Percentiles rank a stretch among this genome's conserved stretches.
These are phyloP conservation scores for Gymnoscopelus braueri DNA, from an alignment of 2,797 vertebrate genomes.

Conservation along the genomic window DNA sequence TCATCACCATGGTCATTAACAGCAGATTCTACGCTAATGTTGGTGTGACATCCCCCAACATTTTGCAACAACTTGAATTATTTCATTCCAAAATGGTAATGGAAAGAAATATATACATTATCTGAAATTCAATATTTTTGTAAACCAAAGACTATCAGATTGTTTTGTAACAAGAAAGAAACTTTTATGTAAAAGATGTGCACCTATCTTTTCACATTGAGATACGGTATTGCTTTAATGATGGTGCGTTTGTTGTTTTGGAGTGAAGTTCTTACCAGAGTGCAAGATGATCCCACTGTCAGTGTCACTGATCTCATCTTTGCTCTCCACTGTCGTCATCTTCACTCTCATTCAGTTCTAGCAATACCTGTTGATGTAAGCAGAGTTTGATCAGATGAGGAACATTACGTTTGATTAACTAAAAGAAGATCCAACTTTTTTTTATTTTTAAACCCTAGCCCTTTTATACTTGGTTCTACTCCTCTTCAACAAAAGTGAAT, in stretches of 20 bases:
- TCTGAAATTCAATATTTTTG: conserved; percentile 2
- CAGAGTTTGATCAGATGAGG: conserved; percentile 15
- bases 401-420: conserved; percentile 13
- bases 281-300: conserved; percentile 92
- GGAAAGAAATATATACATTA: too few relatives aligned
- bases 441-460: conserved; percentile 41
- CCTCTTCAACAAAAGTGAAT: conserved; percentile 72
- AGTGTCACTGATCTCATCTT: conserved; percentile 90
- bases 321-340: conserved; percentile 83
- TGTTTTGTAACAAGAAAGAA: too few relatives aligned
- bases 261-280: conserved; percentile 79
- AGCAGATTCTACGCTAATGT: not conserved
- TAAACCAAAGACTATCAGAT: too few relatives aligned
- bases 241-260: conserved; percentile 1
- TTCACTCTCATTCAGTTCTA: conserved; percentile 16
- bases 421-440: conserved; percentile 3
- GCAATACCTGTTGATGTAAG: conserved; percentile 61
- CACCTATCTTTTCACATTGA: not conserved
- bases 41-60: not conserved
- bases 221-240: conserved; percentile 3
- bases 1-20: not conserved
- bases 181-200: not conserved
- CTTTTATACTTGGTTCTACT: conserved; percentile 52
- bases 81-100: not conserved
- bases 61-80: not conserved